Evolutionary conservation across 1,140 invertebrate genomes (phyloP).

Genomic region (Drosophila bipectinata): DNA sequence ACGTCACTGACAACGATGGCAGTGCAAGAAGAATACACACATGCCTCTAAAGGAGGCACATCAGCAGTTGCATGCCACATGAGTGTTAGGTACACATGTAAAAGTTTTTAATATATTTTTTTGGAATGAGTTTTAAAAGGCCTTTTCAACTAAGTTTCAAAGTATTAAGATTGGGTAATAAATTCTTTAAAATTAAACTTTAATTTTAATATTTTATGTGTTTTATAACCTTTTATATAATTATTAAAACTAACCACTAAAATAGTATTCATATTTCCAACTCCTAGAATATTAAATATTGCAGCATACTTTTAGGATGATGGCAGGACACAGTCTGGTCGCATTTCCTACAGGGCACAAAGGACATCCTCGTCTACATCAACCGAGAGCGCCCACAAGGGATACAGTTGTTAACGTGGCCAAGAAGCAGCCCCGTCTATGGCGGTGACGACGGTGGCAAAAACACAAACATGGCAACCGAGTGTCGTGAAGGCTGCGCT

Average conservation of each 20-base stretch:
- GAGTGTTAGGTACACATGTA: conserved; percentile 25
- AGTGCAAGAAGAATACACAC: conserved; percentile 51
- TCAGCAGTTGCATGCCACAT: conserved; percentile 17
- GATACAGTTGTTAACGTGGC: conserved; percentile 75
- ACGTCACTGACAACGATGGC: conserved; percentile 38
- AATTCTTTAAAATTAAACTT: no score
- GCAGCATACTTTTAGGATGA: conserved; percentile 64
- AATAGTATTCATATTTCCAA: no score
- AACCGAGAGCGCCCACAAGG: conserved; percentile 56
- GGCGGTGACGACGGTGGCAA: conserved; percentile 32
- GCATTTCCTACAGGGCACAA: conserved; percentile 64
- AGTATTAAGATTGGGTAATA: no score
- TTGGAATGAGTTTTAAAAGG: conserved; percentile 1
- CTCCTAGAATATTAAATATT: conserved; percentile 4
- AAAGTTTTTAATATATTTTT: background rate
- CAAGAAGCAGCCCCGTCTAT: conserved; percentile 45
- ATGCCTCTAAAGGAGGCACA: conserved; percentile 17
- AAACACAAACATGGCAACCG: conserved; percentile 64
- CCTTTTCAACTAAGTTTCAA: background rate
- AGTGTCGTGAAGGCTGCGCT: conserved; percentile 40
- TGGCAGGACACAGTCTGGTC: conserved; percentile 22
- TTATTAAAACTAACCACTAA: no score
- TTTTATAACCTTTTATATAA: no score
- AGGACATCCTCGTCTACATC: conserved; percentile 47
- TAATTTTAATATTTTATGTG: no score